Evolutionary conservation across 2,888 invertebrate species (phyloP).

Genomic region (Nasonia oneida): DNA sequence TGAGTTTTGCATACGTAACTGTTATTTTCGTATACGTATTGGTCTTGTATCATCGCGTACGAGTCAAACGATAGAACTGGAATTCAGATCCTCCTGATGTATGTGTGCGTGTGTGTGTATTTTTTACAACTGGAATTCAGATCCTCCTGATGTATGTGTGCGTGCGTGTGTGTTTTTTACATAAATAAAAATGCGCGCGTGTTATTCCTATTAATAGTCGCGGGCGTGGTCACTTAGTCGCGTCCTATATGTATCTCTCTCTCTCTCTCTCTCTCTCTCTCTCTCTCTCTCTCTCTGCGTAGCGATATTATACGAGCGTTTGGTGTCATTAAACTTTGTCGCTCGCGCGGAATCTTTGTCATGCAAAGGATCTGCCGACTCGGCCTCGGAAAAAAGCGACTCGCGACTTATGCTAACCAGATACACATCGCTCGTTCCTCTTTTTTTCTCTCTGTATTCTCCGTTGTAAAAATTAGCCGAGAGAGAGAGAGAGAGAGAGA

Average conservation of each 20-base stretch:
- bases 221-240: neutral
- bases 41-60: slow-evolving; percentile 35
- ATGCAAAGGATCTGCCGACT: neutral
- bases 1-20: slow-evolving; percentile 49
- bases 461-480: neutral
- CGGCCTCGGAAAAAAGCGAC: slow-evolving; percentile 11
- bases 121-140: slow-evolving; percentile 37
- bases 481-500: neutral
- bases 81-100: slow-evolving; percentile 14
- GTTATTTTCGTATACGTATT: slow-evolving; percentile 55
- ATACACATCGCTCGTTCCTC: neutral
- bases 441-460: neutral
- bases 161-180: neutral
- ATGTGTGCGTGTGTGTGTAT: neutral
- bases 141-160: neutral
- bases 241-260: neutral
- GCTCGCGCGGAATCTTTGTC: slow-evolving; percentile 11
- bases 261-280: too few species aligned
- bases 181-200: slow-evolving; percentile 19
- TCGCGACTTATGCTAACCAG: slow-evolving; percentile 4
- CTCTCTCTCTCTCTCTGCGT: too few species aligned
- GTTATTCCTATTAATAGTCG: slow-evolving; percentile 39
- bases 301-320: neutral
- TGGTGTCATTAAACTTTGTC: slow-evolving; percentile 43
- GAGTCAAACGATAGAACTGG: slow-evolving; percentile 40